phyloP scores from a whole-genome alignment of 2,888 invertebrate species.

The Dicranocentrus wangi region DNA sequence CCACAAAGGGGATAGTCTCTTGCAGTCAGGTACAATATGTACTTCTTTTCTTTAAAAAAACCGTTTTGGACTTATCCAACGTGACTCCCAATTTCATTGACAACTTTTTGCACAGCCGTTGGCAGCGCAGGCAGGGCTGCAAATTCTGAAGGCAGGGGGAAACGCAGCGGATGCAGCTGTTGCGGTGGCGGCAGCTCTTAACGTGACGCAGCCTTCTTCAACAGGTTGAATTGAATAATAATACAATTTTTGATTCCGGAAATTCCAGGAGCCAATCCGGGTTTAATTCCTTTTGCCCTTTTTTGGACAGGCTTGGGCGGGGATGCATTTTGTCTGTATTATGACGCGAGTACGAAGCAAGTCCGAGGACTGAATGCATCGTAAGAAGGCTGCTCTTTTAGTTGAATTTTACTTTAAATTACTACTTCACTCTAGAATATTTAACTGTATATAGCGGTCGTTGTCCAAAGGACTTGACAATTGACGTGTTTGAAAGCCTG shows the following conservation, averaged over 20 bases:
- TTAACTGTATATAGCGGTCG: constrained; percentile 65
- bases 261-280: too few species aligned
- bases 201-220: constrained; percentile 75
- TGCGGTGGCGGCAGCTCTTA: constrained; percentile 75
- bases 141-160: constrained; percentile 75
- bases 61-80: too few species aligned
- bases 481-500: constrained; percentile 61
- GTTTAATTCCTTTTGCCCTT: too few species aligned
- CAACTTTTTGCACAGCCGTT: too few species aligned
- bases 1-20: constrained; percentile 70
- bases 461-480: constrained; percentile 66
- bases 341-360: constrained; percentile 73
- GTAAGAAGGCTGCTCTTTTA: constrained; percentile 58
- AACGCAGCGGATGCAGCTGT: constrained; percentile 76
- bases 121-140: constrained; percentile 67
- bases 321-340: constrained; percentile 75
- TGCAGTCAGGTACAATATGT: constrained; percentile 67
- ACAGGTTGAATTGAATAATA: constrained; percentile 73
- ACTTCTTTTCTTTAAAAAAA: neutral
- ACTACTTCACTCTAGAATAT: too few species aligned
- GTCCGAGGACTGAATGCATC: constrained; percentile 75
- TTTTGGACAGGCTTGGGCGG: constrained; percentile 75
- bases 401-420: neutral
- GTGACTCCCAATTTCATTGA: too few species aligned
- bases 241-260: neutral